Evolutionary conservation across 2,113 vertebrate genomes (phyloP).

Genomic region (Chunga burmeisteri): DNA sequence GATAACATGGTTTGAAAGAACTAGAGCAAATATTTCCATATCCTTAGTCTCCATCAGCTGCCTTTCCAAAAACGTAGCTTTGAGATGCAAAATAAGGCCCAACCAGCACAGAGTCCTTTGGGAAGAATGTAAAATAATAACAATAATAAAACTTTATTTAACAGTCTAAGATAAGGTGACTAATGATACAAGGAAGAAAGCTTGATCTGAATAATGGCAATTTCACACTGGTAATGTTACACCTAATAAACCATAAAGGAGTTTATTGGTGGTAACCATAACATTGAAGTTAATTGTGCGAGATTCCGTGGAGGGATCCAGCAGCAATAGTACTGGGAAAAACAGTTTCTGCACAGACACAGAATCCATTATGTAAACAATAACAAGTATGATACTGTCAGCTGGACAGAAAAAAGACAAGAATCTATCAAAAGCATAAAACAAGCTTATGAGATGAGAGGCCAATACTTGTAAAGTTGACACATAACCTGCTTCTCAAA

Average conservation of each 20-base stretch:
- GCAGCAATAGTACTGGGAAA: neutral
- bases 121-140: neutral
- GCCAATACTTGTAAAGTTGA: neutral
- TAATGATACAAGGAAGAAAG: neutral
- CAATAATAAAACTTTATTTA: neutral
- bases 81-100: neutral
- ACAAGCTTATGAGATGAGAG: neutral
- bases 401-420: neutral
- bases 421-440: neutral
- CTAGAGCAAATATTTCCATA: neutral
- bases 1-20: neutral
- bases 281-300: neutral
- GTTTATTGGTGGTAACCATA: neutral
- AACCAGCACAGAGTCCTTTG: neutral
- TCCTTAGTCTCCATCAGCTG: neutral
- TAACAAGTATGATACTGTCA: neutral
- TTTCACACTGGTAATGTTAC: neutral
- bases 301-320: neutral
- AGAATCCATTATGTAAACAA: neutral
- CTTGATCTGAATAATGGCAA: neutral
- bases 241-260: neutral
- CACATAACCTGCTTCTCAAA: conserved; percentile 15
- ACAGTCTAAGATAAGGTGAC: neutral
- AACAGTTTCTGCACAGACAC: neutral
- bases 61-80: neutral